Percentiles rank a stretch among this genome's conserved stretches.
These are phyloP conservation scores for Talpa occidentalis DNA, from an alignment of 2,113 vertebrate genomes.

Conservation along the genomic window DNA sequence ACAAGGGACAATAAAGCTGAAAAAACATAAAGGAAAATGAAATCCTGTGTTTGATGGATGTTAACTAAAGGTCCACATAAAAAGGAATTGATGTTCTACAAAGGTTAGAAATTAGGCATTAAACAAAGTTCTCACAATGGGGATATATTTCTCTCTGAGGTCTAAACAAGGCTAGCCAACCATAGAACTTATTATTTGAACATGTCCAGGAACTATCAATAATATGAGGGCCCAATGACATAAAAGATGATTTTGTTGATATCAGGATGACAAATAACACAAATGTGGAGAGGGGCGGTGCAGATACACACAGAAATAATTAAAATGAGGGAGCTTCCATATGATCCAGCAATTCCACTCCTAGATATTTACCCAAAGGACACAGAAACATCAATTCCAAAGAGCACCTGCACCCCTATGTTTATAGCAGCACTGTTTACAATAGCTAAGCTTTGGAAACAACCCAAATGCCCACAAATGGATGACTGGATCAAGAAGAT, in stretches of 20 bases:
- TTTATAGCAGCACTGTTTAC: too few species aligned
- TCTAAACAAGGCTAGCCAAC: neutral
- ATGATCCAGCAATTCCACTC: too few species aligned
- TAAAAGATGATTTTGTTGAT: neutral
- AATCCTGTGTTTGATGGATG: neutral
- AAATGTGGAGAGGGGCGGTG: neutral
- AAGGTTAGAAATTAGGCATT: conserved; percentile 1
- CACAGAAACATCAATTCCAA: too few species aligned
- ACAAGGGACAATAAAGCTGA: neutral
- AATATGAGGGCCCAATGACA: neutral
- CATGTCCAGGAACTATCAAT: neutral
- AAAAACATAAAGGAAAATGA: neutral
- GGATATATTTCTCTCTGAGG: neutral
- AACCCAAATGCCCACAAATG: too few species aligned
- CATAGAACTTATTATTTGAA: neutral
- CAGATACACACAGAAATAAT: conserved; percentile 5
- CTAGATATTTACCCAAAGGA: too few species aligned
- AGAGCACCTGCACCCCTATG: too few species aligned
- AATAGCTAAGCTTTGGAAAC: too few species aligned
- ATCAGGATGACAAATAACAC: neutral
- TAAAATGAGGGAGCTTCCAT: too few species aligned
- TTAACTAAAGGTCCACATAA: neutral
- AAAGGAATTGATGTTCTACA: neutral
- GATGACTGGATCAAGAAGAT: too few species aligned
- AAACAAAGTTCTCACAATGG: neutral